Base-by-base conservation (phyloP, 2,113 vertebrate species). In the Probosciger aterrimus region DNA sequence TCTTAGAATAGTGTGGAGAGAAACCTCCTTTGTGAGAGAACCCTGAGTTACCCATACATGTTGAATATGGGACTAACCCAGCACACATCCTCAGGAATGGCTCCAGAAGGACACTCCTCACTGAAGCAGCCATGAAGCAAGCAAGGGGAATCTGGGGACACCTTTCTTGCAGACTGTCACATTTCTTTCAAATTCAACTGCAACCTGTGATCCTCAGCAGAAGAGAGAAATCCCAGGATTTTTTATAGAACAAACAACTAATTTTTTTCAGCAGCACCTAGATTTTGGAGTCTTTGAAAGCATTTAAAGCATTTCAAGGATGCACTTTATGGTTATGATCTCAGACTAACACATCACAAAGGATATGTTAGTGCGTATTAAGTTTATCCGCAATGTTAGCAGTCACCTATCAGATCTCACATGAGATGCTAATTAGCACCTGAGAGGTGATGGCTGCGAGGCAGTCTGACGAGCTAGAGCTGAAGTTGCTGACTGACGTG, bases 361-460 rank as follows among this genome's bases (percentile, higher is more conserved):
- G 91, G 82, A 80, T 69, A 55, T 73, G 33, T 43, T 73, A 73
- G 67, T 93, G 86, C 70, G 24, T 55, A 50, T 78, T 53, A 73
- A 95, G 93, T 68, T 83, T 47, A 39, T 71, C 63, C 6, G 5
- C 59, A 76, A 76, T 3, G 33, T 57, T 84, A 76, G 90, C 82
- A 92, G 78, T 69, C 71, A 50, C 14, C 3, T 70, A 57, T 76
- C 86, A 73, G 86, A 86, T 86, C 94, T 92, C 5, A 15, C 35
- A 33, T 9, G 52, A 76, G 88, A 88, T 92, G 83, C 76, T 93
- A 90, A 95, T 96, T 95, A 92, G 64, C 93, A 90, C 89, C 75
- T 88, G 80, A 92, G 82, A 95, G 86, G 89, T 83, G 89, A 83
- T 74, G 82, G 86, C 93, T 93, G 63, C 5, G 1, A 90, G 76